A percentile compares a stretch with the other conserved stretches of the same genome.
phyloP scores from a whole-genome alignment of 2,797 vertebrate genomes.

The Myotis daubentonii region DNA sequence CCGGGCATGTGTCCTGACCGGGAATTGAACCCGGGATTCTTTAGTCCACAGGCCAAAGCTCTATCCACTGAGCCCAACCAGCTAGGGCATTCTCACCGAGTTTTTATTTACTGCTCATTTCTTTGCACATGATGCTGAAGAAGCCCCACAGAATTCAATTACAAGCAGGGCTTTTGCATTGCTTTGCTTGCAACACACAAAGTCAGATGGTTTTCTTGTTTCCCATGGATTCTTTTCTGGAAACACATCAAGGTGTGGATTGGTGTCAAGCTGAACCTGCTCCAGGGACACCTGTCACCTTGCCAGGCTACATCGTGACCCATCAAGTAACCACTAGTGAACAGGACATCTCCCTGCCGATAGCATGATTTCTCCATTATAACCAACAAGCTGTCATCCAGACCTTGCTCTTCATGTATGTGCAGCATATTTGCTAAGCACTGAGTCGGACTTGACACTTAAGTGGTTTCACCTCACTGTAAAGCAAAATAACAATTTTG shows the following conservation, averaged over 20 bases:
- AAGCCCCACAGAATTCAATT: slow-evolving; percentile 28
- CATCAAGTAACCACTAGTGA: slow-evolving; percentile 31
- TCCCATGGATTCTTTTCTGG: slow-evolving; percentile 21
- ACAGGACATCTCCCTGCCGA: slow-evolving; percentile 36
- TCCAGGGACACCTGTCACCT: slow-evolving; percentile 11
- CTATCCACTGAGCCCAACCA: background rate
- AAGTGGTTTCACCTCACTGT: slow-evolving; percentile 37
- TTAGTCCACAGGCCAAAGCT: background rate
- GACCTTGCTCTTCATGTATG: background rate
- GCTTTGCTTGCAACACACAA: slow-evolving; percentile 30
- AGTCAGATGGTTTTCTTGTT: slow-evolving; percentile 32
- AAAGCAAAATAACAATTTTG: slow-evolving; percentile 60
- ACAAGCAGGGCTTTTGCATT: background rate
- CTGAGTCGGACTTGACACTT: slow-evolving; percentile 53
- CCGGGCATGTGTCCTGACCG: background rate
- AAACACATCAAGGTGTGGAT: background rate
- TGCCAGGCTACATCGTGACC: background rate
- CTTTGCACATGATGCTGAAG: slow-evolving; percentile 9
- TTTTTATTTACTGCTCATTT: slow-evolving; percentile 40
- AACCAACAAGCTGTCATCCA: slow-evolving; percentile 38
- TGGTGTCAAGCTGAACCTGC: background rate
- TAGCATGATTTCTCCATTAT: slow-evolving; percentile 23
- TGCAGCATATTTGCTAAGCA: slow-evolving; percentile 34
- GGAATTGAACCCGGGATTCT: background rate
- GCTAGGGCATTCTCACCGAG: background rate